Percentiles rank a stretch among this genome's conserved stretches.
Conservation (phyloP, 2,113 vertebrate genomes). For the Phoxinus phoxinus region DNA sequence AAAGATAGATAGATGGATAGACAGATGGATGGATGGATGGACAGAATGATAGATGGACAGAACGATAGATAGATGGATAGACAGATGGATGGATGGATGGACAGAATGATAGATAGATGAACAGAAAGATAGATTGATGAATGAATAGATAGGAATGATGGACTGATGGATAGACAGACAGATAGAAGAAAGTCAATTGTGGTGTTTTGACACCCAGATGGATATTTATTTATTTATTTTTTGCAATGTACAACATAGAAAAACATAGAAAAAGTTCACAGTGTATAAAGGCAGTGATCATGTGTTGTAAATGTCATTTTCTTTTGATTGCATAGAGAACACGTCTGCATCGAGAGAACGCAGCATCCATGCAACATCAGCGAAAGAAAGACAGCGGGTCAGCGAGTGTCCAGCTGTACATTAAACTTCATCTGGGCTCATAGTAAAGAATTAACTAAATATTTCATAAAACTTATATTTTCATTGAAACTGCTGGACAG, state of each 20-base stretch:
- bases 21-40: neutral
- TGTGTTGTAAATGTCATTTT: slow-evolving; percentile 52
- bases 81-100: rapidly evolving
- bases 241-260: slow-evolving; percentile 87
- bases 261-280: slow-evolving; percentile 89
- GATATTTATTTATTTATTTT: slow-evolving; percentile 72
- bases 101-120: neutral
- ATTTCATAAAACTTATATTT: slow-evolving; percentile 12
- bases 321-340: slow-evolving; percentile 75
- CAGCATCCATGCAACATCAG: slow-evolving; percentile 43
- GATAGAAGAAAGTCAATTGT: neutral
- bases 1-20: neutral
- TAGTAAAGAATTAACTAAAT: slow-evolving; percentile 17
- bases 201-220: slow-evolving; percentile 60
- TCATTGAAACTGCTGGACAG: neutral
- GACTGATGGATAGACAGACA: neutral
- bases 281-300: slow-evolving; percentile 84
- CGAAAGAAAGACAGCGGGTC: neutral
- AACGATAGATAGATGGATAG: neutral
- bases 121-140: neutral
- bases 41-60: neutral
- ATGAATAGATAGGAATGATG: neutral
- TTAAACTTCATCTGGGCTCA: slow-evolving; percentile 5
- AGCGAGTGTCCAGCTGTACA: neutral
- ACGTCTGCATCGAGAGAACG: slow-evolving; percentile 65